Evolutionary conservation across 2,888 invertebrate genomes (phyloP).

Genomic region (Ethmia dodecea): DNA sequence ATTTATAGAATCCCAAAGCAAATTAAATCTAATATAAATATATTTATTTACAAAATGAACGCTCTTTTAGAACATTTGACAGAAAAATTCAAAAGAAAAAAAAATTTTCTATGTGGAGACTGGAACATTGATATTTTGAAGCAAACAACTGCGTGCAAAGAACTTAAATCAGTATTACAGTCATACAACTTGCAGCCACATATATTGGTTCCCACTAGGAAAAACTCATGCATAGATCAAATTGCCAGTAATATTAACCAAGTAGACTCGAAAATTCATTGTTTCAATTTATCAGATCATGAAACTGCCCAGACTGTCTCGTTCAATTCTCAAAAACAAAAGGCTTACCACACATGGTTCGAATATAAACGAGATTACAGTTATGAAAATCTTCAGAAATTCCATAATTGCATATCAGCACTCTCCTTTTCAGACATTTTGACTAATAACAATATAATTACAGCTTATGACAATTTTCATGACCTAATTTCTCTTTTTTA

Average conservation of each 20-base stretch:
- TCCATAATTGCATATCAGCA: background rate
- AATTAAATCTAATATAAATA: background rate
- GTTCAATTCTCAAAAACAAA: background rate
- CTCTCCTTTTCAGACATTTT: background rate
- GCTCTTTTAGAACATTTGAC: background rate
- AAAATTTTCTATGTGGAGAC: background rate
- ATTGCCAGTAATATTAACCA: background rate
- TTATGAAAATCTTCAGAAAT: background rate
- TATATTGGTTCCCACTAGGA: background rate
- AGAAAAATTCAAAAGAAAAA: background rate
- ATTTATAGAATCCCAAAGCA: background rate
- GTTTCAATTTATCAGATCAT: too few species aligned
- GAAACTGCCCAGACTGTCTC: background rate
- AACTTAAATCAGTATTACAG: background rate
- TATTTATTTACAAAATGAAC: background rate
- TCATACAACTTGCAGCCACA: background rate
- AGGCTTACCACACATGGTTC: background rate
- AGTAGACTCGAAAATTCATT: background rate
- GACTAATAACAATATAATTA: background rate
- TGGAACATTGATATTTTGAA: background rate
- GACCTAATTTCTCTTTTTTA: background rate
- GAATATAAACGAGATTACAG: background rate
- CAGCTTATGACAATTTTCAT: background rate
- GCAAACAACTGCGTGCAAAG: background rate
- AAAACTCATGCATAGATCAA: background rate